Evolutionary conservation across 2,113 vertebrate species (phyloP).

Genomic region (Smithornis capensis): DNA sequence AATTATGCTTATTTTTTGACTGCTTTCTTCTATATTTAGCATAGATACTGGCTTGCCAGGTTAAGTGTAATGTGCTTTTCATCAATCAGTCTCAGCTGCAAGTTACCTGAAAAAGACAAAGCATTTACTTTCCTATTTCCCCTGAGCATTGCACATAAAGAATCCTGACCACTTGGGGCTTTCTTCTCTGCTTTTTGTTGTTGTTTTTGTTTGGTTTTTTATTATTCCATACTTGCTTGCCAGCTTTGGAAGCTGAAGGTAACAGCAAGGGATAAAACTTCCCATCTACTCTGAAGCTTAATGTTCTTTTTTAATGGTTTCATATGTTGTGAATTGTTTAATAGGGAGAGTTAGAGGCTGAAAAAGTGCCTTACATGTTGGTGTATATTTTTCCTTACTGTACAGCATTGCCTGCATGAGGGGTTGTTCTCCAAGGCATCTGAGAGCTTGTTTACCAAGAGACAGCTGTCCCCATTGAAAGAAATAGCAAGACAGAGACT

Average conservation of each 20-base stretch:
- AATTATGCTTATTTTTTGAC: not conserved
- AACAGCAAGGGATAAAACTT: not conserved
- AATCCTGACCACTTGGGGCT: not conserved
- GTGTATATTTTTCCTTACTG: not conserved
- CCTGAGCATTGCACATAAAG: not conserved
- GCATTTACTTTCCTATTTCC: not conserved
- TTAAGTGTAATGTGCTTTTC: not conserved
- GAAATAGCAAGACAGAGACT: not conserved
- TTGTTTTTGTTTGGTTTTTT: not conserved
- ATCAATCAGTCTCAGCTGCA: not conserved
- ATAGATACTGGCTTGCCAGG: not conserved
- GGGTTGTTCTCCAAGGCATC: not conserved
- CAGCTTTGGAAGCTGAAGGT: not conserved
- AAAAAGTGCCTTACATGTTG: not conserved
- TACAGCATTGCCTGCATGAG: not conserved
- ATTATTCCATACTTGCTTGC: not conserved
- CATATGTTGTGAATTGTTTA: not conserved
- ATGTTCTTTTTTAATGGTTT: not conserved
- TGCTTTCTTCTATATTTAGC: not conserved
- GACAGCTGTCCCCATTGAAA: not conserved
- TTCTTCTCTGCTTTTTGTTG: not conserved
- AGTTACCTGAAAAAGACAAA: not conserved
- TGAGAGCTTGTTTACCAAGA: constrained; percentile 11
- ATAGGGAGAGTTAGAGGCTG: not conserved
- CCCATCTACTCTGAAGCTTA: not conserved